Conservation (phyloP, 2,113 vertebrate species). For the Empidonax traillii region DNA sequence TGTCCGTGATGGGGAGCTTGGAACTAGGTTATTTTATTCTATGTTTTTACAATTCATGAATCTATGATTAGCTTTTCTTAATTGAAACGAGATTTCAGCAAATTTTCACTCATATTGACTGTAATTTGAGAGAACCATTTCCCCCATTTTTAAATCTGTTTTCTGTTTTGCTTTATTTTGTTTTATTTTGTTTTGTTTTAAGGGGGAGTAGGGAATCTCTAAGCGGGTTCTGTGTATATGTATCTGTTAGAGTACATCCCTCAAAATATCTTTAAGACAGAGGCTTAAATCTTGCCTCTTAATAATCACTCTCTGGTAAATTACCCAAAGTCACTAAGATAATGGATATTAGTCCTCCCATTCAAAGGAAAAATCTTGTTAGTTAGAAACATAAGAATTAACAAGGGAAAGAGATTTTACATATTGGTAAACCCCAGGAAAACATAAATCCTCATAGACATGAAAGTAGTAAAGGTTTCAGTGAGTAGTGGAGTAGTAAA, state of each 20-base stretch:
- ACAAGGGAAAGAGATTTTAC: not conserved
- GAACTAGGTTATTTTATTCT: not conserved
- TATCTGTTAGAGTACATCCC: not conserved
- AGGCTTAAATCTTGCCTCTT: not conserved
- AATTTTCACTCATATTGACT: not conserved
- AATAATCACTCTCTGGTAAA: not conserved
- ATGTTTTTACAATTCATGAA: not conserved
- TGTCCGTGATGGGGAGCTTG: not conserved
- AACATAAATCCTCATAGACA: not conserved
- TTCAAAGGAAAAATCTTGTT: not conserved
- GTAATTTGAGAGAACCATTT: not conserved
- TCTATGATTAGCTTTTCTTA: not conserved
- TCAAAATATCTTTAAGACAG: not conserved
- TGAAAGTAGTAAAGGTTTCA: not conserved
- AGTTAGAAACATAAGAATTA: not conserved
- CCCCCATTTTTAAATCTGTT: fast-evolving
- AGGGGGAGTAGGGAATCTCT: not conserved
- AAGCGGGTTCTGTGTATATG: not conserved
- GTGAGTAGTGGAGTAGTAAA: not conserved
- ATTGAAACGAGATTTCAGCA: not conserved
- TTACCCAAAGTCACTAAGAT: not conserved
- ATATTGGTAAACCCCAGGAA: not conserved
- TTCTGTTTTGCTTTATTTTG: not conserved
- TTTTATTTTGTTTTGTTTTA: not conserved
- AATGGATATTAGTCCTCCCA: not conserved